phyloP scores from a whole-genome alignment of 2,888 invertebrate species.

The Aspidapion aeneum region DNA sequence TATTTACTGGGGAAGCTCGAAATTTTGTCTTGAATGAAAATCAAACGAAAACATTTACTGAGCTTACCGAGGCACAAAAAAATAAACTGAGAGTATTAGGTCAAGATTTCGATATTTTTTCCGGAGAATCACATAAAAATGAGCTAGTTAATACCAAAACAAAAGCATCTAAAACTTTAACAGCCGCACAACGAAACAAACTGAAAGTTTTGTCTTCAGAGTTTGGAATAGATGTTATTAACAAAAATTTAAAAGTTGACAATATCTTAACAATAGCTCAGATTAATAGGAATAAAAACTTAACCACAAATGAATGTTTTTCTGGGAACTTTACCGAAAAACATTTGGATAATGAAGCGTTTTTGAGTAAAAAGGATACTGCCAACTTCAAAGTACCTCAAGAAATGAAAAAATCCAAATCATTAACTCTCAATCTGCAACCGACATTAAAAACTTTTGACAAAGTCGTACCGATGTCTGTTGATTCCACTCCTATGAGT shows the following conservation, averaged over 20 bases:
- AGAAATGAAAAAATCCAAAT: slow-evolving; percentile 32
- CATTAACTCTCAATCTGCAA: slow-evolving; percentile 35
- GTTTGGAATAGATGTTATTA: slow-evolving; percentile 49
- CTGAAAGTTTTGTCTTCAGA: slow-evolving; percentile 59
- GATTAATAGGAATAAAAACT: slow-evolving; percentile 38
- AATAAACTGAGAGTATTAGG: slow-evolving; percentile 51
- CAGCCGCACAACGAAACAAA: slow-evolving; percentile 59
- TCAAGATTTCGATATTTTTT: slow-evolving; percentile 50
- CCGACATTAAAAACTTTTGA: slow-evolving; percentile 22
- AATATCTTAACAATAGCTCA: slow-evolving; percentile 27
- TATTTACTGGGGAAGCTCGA: too few species aligned
- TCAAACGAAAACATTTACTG: too few species aligned
- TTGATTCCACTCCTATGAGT: slow-evolving; percentile 44
- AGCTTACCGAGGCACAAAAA: too few species aligned
- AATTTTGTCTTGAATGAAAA: too few species aligned
- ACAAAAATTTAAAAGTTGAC: slow-evolving; percentile 16
- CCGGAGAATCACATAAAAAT: too few species aligned
- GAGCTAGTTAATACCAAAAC: too few species aligned
- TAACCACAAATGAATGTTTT: slow-evolving; percentile 39
- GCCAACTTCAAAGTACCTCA: too few species aligned
- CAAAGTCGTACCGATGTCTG: slow-evolving; percentile 43
- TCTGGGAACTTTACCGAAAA: slow-evolving; percentile 12
- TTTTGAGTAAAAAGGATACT: too few species aligned
- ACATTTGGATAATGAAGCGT: slow-evolving; percentile 36
- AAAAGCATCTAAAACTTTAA: slow-evolving; percentile 52